Percentiles rank a stretch among this genome's conserved stretches.
These are phyloP conservation scores for Prionace glauca DNA, from an alignment of 2,797 vertebrate species.

Conservation along the genomic window DNA sequence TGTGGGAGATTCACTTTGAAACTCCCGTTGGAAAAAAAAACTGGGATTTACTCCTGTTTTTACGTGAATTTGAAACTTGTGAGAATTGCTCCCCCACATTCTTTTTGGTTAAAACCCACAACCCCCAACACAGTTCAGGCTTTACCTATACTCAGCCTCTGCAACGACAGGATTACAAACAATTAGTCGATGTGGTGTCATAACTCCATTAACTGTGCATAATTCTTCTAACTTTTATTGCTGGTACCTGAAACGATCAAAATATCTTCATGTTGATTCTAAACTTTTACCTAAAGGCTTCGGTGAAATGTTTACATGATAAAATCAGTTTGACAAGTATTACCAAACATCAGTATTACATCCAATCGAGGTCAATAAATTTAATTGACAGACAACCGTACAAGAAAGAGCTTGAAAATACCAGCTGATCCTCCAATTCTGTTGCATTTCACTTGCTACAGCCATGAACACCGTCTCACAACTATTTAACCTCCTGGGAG, in stretches of 20 bases:
- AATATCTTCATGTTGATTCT: background rate
- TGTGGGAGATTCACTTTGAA: no score
- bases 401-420: background rate
- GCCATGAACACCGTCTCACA: background rate
- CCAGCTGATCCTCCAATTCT: background rate
- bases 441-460: background rate
- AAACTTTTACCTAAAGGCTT: background rate
- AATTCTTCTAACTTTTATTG: background rate
- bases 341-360: no score
- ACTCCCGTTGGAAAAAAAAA: no score
- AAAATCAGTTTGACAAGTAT: background rate
- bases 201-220: background rate
- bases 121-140: no score
- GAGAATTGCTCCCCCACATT: no score
- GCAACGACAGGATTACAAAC: background rate
- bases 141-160: background rate
- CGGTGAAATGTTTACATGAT: background rate
- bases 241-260: background rate
- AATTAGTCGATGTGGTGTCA: background rate
- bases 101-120: no score
- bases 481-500: background rate
- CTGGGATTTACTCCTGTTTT: no score
- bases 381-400: background rate
- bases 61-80: no score
- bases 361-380: background rate